Percentiles rank a stretch among this genome's conserved stretches.
Conservation (phyloP, 2,888 invertebrate species). For the Zaprionus obscuricornis region DNA sequence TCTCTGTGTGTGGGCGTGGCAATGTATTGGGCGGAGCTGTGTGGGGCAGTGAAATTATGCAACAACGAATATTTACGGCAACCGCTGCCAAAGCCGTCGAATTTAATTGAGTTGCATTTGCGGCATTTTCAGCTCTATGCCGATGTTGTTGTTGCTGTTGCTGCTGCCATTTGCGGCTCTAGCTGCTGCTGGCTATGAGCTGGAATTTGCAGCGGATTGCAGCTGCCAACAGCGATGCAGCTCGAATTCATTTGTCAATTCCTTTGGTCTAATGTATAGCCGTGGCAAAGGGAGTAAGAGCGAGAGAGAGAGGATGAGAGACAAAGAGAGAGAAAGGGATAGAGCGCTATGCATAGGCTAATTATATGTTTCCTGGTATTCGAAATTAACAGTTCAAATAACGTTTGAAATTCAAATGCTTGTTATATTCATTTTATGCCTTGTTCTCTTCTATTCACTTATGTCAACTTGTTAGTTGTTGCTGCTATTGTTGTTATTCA, state of each 20-base stretch:
- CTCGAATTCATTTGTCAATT: constrained; percentile 38
- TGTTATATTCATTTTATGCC: too few species aligned
- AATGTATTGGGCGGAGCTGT: too few species aligned
- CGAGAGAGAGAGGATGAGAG: background rate
- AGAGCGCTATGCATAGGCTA: constrained; percentile 26
- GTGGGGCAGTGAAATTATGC: constrained; percentile 58
- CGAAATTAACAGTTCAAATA: constrained; percentile 52
- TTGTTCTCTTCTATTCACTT: too few species aligned
- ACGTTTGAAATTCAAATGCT: constrained; percentile 31
- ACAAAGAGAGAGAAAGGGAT: background rate
- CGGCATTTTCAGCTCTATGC: too few species aligned
- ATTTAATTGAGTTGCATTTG: constrained; percentile 75
- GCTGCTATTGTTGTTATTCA: too few species aligned
- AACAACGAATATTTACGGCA: constrained; percentile 43
- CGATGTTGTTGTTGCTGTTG: too few species aligned
- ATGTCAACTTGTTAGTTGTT: too few species aligned
- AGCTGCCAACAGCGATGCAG: constrained; percentile 37
- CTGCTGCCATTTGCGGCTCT: too few species aligned
- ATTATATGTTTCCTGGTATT: constrained; percentile 41
- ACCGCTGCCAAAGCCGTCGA: constrained; percentile 54
- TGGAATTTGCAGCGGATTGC: constrained; percentile 46
- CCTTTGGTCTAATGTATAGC: too few species aligned
- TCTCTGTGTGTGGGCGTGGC: constrained; percentile 7
- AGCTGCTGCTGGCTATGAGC: too few species aligned
- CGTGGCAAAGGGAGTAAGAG: background rate